Conservation (phyloP, 2,888 invertebrate genomes). For the Diabrotica balteata region DNA sequence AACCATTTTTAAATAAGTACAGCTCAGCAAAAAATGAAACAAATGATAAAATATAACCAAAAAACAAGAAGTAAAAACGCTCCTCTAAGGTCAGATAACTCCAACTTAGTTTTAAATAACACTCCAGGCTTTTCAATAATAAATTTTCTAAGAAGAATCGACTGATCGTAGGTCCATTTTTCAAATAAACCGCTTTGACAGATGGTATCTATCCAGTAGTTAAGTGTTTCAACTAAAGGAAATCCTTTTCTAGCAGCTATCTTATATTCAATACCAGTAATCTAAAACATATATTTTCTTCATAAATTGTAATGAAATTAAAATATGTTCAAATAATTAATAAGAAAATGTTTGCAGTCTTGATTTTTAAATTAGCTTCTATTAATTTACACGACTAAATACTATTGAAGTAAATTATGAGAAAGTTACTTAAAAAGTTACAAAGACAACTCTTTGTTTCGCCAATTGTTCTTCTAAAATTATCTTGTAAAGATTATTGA, state of each 20-base stretch:
- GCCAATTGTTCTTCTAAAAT: too few species aligned
- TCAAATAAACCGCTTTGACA: conserved; percentile 14
- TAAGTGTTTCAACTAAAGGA: conserved; percentile 2
- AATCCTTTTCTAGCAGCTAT: conserved; percentile 18
- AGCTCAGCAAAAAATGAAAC: conserved; percentile 9
- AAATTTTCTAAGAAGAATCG: conserved; percentile 13
- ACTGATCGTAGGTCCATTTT: conserved; percentile 17
- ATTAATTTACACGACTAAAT: too few species aligned
- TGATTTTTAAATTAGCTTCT: too few species aligned
- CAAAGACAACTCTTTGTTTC: too few species aligned
- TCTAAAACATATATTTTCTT: not conserved
- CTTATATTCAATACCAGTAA: conserved; percentile 21
- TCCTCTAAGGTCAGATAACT: conserved; percentile 2
- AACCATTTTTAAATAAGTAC: conserved; percentile 5
- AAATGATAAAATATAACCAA: not conserved
- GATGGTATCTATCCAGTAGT: conserved; percentile 15
- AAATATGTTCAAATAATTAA: too few species aligned
- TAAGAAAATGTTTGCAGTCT: too few species aligned
- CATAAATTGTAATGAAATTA: not conserved
- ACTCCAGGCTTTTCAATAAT: conserved; percentile 13
- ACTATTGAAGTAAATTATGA: too few species aligned
- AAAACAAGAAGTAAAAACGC: conserved; percentile 8
- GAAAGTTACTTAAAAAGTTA: too few species aligned
- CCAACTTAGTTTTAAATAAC: not conserved
- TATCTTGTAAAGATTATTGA: too few species aligned